Base-by-base conservation (phyloP, 2,797 vertebrate genomes). In the Leucoraja ocellata region DNA sequence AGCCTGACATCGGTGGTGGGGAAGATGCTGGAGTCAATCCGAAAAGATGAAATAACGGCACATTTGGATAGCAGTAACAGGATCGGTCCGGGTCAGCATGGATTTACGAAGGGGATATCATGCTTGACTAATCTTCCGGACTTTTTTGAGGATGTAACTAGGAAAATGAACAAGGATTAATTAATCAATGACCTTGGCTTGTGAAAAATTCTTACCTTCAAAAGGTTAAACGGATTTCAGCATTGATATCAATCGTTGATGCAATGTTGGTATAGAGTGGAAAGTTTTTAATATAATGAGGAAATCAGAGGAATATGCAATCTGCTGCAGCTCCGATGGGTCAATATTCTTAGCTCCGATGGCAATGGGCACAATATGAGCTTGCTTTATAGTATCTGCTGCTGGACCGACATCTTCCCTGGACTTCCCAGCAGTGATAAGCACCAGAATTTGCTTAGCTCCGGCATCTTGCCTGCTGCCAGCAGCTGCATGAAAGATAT, bases 341-440 rank as follows among this genome's bases (percentile, higher is more conserved):
- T 96, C 96, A 73, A 96, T 94, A 74, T 96, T 95, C 95, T 96
- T 96, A 94, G 96, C 96, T 94, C 96, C 96, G 94, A 97, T 95
- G 91, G 95, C 95, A 91, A 97, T 96, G 94, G 95, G 93, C 13
- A 96, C 79, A 93, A 96, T 94, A 77, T 95, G 95, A 0, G 93
- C 93, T 93, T 94, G 93, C 95, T 96, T 96, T 73, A 97, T 94
- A 65, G 93, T 94, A 74, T 93, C 94, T 46, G 95, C 95, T 94
- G 95, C 93, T 77, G 58, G 93, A 84, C 94, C 94, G 93, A 97
- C 95, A 63, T 97, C 95, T 94, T 97, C 96, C 68, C 68, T 94
- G 88, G 96, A 97, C 94, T 95, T 94, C 61, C 96, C 96, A 93
- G 95, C 95, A 93, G 95, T 97, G 93, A 97, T 92, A 93, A 97